Percentiles rank a stretch among this genome's conserved stretches.
Conservation (phyloP, 2,888 invertebrate species). For the Sphinx pinastri region DNA sequence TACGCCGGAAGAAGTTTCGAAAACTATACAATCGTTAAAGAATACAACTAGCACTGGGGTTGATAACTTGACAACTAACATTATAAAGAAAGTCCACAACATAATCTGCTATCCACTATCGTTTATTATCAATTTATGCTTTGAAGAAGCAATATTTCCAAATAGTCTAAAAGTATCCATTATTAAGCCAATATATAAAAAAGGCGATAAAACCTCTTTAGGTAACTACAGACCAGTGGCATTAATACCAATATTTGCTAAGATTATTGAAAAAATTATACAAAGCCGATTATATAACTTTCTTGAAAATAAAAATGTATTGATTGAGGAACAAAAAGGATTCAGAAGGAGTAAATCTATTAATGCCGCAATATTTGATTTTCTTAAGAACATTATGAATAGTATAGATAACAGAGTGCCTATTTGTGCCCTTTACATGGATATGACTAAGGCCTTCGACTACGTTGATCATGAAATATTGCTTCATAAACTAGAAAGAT, state of each 20-base stretch:
- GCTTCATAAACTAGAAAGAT: too few relatives aligned
- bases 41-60: neutral
- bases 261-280: constrained; percentile 12
- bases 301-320: neutral
- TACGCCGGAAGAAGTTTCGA: constrained; percentile 1
- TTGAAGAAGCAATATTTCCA: neutral
- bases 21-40: constrained; percentile 1
- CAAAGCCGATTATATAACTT: neutral
- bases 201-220: neutral
- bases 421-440: constrained; percentile 10
- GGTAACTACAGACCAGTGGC: neutral
- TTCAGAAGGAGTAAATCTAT: too few relatives aligned
- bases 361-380: neutral
- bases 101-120: too few relatives aligned
- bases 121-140: neutral
- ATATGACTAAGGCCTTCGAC: constrained; percentile 7
- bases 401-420: constrained; percentile 10
- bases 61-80: too few relatives aligned
- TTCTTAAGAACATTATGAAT: constrained; percentile 3
- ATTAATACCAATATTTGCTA: constrained; percentile 1
- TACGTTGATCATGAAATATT: too few relatives aligned
- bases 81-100: too few relatives aligned
- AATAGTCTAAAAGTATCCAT: neutral
- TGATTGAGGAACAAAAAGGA: neutral
- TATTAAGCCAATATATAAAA: constrained; percentile 1